These are phyloP conservation scores for Criorhina ranunculi DNA, from an alignment of 2,888 invertebrate species.

Conservation along the genomic window DNA sequence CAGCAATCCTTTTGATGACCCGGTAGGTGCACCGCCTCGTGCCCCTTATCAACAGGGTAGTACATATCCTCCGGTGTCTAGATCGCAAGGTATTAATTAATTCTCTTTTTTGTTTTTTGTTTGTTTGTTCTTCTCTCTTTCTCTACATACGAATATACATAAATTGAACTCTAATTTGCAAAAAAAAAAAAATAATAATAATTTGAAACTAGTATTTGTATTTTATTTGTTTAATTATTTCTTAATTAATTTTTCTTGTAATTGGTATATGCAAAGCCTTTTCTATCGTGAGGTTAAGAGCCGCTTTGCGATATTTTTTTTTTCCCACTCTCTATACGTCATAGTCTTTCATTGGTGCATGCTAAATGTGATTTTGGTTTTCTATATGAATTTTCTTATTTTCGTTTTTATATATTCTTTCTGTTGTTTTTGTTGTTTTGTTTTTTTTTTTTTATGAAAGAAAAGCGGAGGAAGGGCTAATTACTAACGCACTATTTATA, in stretches of 20 bases:
- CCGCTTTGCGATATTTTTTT: constrained; percentile 15
- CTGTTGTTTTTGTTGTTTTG: constrained; percentile 70
- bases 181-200: constrained; percentile 3
- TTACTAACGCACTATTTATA: constrained; percentile 17
- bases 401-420: no score
- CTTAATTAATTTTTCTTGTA: constrained; percentile 45
- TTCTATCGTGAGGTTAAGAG: constrained; percentile 5
- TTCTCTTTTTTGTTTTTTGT: constrained; percentile 77
- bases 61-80: constrained; percentile 84
- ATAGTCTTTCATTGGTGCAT: constrained; percentile 34
- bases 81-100: constrained; percentile 84
- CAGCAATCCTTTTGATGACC: constrained; percentile 94
- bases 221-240: constrained; percentile 5
- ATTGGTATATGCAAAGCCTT: constrained; percentile 34
- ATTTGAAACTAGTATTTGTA: background rate
- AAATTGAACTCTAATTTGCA: constrained; percentile 19
- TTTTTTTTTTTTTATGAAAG: constrained; percentile 49
- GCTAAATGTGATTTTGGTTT: constrained; percentile 50
- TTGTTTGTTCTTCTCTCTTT: constrained; percentile 61
- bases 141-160: constrained; percentile 49
- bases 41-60: constrained; percentile 83
- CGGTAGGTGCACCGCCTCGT: constrained; percentile 82
- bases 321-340: background rate
- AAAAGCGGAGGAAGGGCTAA: constrained; percentile 21
- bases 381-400: constrained; percentile 38